Percentiles rank a stretch among this genome's conserved stretches.
These are phyloP conservation scores for Drosophila melanogaster DNA, from an alignment of 1,140 invertebrate species.

Conservation along the genomic window DNA sequence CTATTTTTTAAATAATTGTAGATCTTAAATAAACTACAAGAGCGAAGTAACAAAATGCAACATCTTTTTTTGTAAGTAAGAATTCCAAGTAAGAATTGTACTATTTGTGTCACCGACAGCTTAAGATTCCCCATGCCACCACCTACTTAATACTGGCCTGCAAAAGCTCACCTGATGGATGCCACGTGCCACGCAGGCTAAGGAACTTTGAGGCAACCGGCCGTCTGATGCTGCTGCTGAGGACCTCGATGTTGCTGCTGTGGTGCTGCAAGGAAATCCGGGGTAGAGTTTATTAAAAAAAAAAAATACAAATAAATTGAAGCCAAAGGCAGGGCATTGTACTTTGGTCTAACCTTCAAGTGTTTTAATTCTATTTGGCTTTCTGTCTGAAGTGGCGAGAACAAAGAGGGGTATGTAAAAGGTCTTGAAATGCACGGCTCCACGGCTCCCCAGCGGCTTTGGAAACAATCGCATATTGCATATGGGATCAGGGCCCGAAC, in stretches of 20 bases:
- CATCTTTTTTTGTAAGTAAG: no score
- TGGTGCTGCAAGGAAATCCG: slow-evolving; percentile 28
- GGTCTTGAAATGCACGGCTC: no score
- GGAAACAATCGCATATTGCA: neutral
- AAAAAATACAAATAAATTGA: no score
- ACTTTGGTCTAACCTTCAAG: no score
- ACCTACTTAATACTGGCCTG: neutral
- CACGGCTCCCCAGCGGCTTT: no score
- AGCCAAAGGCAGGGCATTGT: no score
- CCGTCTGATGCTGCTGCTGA: slow-evolving; percentile 12
- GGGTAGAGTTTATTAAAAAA: slow-evolving; percentile 10
- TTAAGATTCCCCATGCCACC: neutral
- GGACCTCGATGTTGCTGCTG: slow-evolving; percentile 9
- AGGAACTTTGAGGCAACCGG: slow-evolving; percentile 5
- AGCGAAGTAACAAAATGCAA: no score
- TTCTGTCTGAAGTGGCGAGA: no score
- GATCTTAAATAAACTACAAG: neutral
- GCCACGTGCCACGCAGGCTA: slow-evolving; percentile 6
- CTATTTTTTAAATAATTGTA: no score
- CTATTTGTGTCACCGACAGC: slow-evolving; percentile 11
- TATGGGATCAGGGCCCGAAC: neutral
- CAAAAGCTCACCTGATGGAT: slow-evolving; percentile 31
- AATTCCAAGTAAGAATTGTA: no score
- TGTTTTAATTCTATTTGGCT: no score
- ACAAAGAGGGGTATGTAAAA: no score